Evolutionary conservation across 1,140 invertebrate species (phyloP).

Genomic region (Tigriopus japonicus): DNA sequence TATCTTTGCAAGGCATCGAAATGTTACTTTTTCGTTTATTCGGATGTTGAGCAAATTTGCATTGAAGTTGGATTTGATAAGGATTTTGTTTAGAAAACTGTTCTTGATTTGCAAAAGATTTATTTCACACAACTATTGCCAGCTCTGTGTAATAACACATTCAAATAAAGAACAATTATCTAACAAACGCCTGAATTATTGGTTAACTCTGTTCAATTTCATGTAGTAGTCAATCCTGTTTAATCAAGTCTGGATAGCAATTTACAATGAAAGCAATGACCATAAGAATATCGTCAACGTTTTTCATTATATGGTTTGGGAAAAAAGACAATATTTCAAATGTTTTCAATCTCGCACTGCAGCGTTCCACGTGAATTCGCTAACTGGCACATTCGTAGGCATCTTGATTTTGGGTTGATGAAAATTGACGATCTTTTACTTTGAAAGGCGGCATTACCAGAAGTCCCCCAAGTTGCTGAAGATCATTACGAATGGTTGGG

Average conservation of each 20-base stretch:
- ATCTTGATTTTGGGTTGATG: not conserved
- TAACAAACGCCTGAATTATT: not conserved
- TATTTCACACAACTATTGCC: not conserved
- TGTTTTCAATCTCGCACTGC: not conserved
- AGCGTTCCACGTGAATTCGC: not conserved
- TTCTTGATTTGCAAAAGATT: not conserved
- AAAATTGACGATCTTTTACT: not conserved
- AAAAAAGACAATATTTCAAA: not conserved
- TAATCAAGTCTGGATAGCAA: not conserved
- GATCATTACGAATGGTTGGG: conserved; percentile 1
- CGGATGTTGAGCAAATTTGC: not conserved
- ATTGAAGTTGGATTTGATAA: not conserved
- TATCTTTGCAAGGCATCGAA: not conserved
- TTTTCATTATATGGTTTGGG: not conserved
- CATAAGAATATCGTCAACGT: not conserved
- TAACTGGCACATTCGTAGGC: not conserved
- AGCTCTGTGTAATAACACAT: not conserved
- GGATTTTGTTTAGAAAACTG: not conserved
- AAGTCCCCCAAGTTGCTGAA: not conserved
- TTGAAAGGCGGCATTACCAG: not conserved
- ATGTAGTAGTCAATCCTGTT: not conserved
- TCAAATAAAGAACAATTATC: not conserved
- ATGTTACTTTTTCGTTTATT: not conserved
- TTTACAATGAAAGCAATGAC: not conserved
- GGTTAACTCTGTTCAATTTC: not conserved